Conservation (phyloP, 1,140 invertebrate species). For the honey bee (Apis mellifera) region DNA sequence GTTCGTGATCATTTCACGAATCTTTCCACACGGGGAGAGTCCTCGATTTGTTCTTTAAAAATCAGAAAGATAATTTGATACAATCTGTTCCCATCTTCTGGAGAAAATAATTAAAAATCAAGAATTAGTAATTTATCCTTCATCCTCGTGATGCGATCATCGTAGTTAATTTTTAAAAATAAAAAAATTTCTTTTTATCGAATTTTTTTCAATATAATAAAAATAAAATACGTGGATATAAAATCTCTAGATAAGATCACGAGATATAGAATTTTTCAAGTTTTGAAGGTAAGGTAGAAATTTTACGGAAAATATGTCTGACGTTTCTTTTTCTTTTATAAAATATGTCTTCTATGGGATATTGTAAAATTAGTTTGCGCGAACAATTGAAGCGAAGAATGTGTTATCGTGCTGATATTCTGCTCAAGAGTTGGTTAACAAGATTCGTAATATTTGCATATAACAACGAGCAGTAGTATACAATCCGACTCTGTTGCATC, state of each 20-base stretch:
- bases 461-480: not conserved
- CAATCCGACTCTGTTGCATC: not conserved
- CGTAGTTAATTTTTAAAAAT: no score
- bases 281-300: no score
- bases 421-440: not conserved
- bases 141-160: no score
- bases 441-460: constrained; percentile 10
- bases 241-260: no score
- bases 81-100: no score
- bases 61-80: not conserved
- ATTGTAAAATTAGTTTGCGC: not conserved
- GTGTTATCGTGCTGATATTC: not conserved
- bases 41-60: not conserved
- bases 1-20: not conserved
- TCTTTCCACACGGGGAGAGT: not conserved
- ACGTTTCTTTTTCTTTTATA: no score
- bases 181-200: no score
- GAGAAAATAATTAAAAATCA: not conserved
- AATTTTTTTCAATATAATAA: no score
- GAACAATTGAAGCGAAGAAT: not conserved
- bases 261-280: no score
- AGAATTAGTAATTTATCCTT: not conserved
- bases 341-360: not conserved
- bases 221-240: no score
- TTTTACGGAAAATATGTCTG: no score